Conservation (phyloP, 1,140 invertebrate genomes). For the Drosophila ficusphila region DNA sequence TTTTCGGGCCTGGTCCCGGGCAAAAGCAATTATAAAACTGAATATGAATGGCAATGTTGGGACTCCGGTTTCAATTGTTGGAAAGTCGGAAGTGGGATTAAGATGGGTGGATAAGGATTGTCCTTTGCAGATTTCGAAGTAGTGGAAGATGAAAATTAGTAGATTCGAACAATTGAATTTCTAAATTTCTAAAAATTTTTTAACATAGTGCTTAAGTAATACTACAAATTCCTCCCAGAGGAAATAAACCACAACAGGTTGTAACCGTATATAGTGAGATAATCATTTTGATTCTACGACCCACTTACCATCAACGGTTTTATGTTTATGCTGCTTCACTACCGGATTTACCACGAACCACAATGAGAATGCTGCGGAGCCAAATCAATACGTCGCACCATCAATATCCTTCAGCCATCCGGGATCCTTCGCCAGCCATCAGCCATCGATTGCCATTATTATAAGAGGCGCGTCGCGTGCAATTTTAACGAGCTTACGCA, state of each 20-base stretch:
- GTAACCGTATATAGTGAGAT: neutral
- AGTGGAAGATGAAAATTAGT: no score
- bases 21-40: conserved; percentile 41
- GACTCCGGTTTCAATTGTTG: conserved; percentile 11
- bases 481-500: conserved; percentile 82
- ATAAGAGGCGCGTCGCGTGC: conserved; percentile 74
- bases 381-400: conserved; percentile 62
- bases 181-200: neutral
- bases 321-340: conserved; percentile 34
- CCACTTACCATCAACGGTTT: conserved; percentile 19
- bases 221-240: neutral
- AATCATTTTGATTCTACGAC: neutral
- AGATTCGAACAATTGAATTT: no score
- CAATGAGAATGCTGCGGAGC: conserved; percentile 31
- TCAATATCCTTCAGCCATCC: conserved; percentile 19
- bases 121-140: neutral
- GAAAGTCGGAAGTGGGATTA: neutral
- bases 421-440: conserved; percentile 28
- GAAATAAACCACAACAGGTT: conserved; percentile 23
- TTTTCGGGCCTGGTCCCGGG: conserved; percentile 5
- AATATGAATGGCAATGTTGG: conserved; percentile 10
- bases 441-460: conserved; percentile 65
- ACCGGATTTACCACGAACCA: conserved; percentile 20
- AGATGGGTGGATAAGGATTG: neutral
- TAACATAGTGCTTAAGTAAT: no score